Evolutionary conservation across 2,888 invertebrate genomes (phyloP).

Genomic region (Erebia palarica): DNA sequence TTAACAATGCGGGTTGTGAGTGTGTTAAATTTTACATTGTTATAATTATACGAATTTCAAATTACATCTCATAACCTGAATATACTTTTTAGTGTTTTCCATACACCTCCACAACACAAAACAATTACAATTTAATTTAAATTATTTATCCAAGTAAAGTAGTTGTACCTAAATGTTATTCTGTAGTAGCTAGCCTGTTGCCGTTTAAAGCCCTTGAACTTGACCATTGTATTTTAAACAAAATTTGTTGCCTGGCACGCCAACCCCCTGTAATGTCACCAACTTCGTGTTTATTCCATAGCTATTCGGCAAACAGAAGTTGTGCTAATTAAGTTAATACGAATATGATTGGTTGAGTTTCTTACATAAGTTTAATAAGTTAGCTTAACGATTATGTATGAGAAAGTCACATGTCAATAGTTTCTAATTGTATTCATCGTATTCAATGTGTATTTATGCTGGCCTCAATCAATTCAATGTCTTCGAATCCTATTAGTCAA

Average conservation of each 20-base stretch:
- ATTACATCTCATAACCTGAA: not conserved
- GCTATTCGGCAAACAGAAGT: not conserved
- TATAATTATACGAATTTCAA: not conserved
- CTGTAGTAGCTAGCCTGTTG: not conserved
- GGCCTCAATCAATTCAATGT: slow-evolving; percentile 12
- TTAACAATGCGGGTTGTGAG: slow-evolving; percentile 19
- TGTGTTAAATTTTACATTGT: not conserved
- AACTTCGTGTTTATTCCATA: not conserved
- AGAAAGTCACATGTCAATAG: not conserved
- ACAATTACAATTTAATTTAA: too few species aligned
- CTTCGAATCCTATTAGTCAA: slow-evolving; percentile 19
- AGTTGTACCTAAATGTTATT: too few species aligned
- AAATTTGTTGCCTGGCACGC: slow-evolving; percentile 2
- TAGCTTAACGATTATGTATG: not conserved
- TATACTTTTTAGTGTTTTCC: too few species aligned
- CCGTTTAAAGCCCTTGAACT: not conserved
- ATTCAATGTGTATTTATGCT: not conserved
- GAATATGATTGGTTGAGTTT: not conserved
- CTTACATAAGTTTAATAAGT: not conserved
- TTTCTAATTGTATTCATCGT: not conserved
- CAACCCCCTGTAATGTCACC: not conserved
- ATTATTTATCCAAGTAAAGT: too few species aligned
- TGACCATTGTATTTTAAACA: slow-evolving; percentile 11
- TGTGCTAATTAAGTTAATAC: not conserved
- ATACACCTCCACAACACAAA: too few species aligned